Conservation (phyloP, 23 tunicate genomes). For the Oikopleura dioica region DNA sequence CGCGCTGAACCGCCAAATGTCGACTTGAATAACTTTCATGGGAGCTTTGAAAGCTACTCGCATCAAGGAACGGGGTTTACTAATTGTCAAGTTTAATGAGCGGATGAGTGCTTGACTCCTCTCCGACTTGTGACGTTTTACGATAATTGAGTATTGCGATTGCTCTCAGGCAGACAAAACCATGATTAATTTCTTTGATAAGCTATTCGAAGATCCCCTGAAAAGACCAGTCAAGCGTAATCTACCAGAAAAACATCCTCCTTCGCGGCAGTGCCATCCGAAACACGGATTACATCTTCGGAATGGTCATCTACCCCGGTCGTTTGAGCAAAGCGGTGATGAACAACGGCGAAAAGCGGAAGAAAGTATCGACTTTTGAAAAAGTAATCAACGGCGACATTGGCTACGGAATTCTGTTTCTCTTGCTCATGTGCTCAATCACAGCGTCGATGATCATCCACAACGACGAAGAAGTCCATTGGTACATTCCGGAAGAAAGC, state of each 20-base stretch:
- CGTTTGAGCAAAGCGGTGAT: slow-evolving; percentile 95
- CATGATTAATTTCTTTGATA: too few relatives aligned
- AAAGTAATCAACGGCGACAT: slow-evolving; percentile 22
- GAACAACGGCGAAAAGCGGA: slow-evolving; percentile 86
- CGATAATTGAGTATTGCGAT: too few relatives aligned
- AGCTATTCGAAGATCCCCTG: slow-evolving; percentile 14
- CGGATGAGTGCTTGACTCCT: too few relatives aligned
- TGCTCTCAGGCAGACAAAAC: too few relatives aligned
- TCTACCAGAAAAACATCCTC: slow-evolving; percentile 47
- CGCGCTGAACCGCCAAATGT: slow-evolving; percentile 7
- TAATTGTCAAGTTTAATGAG: too few relatives aligned
- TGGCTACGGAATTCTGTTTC: not conserved
- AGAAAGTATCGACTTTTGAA: slow-evolving; percentile 78
- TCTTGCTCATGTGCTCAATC: not conserved
- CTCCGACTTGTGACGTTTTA: too few relatives aligned
- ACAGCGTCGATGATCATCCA: not conserved
- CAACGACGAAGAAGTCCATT: not conserved
- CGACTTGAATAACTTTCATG: not conserved
- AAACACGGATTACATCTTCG: slow-evolving; percentile 90
- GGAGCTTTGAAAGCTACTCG: too few relatives aligned
- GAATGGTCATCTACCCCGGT: slow-evolving; percentile 95
- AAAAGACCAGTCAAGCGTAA: slow-evolving; percentile 25
- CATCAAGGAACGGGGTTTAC: too few relatives aligned
- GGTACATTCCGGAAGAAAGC: not conserved
- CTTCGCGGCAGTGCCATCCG: slow-evolving; percentile 81